A percentile compares a stretch with the other conserved stretches of the same genome.
phyloP scores from a whole-genome alignment of 2,797 vertebrate species.

The Malurus leucopterus region DNA sequence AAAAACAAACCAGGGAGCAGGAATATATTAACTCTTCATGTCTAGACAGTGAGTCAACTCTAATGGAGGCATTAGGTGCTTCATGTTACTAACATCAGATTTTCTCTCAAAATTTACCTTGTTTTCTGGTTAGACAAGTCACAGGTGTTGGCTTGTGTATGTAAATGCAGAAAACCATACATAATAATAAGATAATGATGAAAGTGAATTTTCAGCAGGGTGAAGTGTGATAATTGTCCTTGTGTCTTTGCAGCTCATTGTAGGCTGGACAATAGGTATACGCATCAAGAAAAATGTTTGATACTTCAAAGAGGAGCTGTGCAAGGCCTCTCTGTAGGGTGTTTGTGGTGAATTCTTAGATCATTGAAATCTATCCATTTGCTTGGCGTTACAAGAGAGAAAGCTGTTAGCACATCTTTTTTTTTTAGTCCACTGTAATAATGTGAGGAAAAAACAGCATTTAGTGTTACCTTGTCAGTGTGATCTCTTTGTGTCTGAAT shows the following conservation, averaged over 20 bases:
- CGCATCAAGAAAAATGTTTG: neutral
- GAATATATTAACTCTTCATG: neutral
- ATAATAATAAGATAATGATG: neutral
- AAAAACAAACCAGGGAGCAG: no score
- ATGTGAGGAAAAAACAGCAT: constrained; percentile 70
- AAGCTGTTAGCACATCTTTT: constrained; percentile 77
- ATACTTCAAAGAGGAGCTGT: constrained; percentile 15
- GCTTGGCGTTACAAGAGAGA: constrained; percentile 80
- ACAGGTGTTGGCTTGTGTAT: no score
- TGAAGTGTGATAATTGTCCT: neutral
- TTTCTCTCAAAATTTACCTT: neutral
- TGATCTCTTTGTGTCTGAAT: constrained; percentile 71
- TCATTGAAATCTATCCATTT: constrained; percentile 75
- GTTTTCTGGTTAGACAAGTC: neutral
- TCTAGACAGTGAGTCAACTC: neutral
- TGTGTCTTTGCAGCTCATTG: neutral
- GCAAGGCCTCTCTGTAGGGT: constrained; percentile 18
- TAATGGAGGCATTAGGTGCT: neutral
- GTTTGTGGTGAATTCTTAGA: constrained; percentile 75
- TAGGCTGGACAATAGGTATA: neutral
- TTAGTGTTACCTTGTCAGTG: constrained; percentile 72
- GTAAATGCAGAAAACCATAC: neutral
- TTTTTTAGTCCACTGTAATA: constrained; percentile 74
- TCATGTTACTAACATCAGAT: neutral
- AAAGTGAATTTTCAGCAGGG: neutral